Evolutionary conservation across 2,113 vertebrate genomes (phyloP).

Genomic region (Scophthalmus maximus): DNA sequence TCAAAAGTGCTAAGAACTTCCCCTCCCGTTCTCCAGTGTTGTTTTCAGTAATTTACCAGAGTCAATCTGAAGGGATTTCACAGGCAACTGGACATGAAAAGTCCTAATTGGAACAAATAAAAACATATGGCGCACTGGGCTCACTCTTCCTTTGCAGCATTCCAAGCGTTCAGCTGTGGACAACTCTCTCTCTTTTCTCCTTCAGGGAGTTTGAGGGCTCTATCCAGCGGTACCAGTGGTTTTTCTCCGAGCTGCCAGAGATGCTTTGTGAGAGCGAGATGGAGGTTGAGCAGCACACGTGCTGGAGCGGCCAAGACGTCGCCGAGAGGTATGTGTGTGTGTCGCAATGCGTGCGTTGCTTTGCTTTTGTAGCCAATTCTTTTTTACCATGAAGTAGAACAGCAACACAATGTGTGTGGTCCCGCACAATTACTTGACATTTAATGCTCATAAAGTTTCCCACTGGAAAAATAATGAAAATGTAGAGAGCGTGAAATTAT

Average conservation of each 20-base stretch:
- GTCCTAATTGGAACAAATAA: slow-evolving; percentile 33
- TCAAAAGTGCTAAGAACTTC: neutral
- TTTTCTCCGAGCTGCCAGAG: slow-evolving; percentile 89
- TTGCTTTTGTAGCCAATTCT: neutral
- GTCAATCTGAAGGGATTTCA: slow-evolving; percentile 22
- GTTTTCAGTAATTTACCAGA: neutral
- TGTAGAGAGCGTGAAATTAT: no score
- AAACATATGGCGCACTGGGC: neutral
- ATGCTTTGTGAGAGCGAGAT: slow-evolving; percentile 90
- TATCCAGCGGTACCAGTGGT: slow-evolving; percentile 88
- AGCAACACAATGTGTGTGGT: neutral
- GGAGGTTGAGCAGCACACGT: slow-evolving; percentile 89
- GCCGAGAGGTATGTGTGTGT: slow-evolving; percentile 86
- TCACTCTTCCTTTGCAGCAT: neutral
- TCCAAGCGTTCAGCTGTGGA: slow-evolving; percentile 1
- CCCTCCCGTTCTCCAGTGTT: neutral
- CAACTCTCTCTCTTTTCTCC: slow-evolving; percentile 17
- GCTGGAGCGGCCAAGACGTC: slow-evolving; percentile 91
- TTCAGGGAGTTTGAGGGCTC: slow-evolving; percentile 90
- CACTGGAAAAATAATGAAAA: neutral
- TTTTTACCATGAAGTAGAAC: neutral
- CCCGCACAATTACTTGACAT: neutral
- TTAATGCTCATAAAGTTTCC: no score
- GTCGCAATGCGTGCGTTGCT: neutral
- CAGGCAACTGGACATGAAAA: slow-evolving; percentile 4